Percentiles rank a stretch among this genome's conserved stretches.
phyloP scores from a whole-genome alignment of 1,140 invertebrate species.

The Sycophila sp. region DNA sequence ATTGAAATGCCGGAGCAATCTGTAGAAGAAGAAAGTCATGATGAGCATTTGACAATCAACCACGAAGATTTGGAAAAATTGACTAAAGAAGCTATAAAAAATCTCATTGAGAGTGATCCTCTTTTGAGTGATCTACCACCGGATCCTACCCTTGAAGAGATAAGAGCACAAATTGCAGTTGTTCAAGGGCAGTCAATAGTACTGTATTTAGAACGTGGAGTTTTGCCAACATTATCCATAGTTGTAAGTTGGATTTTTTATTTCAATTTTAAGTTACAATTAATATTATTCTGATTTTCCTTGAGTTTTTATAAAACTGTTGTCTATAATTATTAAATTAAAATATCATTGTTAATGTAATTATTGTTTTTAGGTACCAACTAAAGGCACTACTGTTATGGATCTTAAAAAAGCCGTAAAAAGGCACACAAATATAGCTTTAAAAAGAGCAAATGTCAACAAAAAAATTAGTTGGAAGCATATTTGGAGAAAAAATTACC shows the following conservation, averaged over 20 bases:
- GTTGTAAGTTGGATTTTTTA: conserved; percentile 50
- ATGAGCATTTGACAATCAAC: conserved; percentile 34
- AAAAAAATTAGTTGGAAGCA: conserved; percentile 64
- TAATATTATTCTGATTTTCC: neutral
- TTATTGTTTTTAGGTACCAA: conserved; percentile 51
- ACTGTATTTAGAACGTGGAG: conserved; percentile 56
- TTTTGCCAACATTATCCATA: conserved; percentile 55
- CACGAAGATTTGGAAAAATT: conserved; percentile 59
- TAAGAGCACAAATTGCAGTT: conserved; percentile 60
- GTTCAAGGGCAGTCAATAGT: conserved; percentile 62
- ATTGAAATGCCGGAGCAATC: too few relatives aligned
- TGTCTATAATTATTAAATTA: neutral
- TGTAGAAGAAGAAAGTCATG: neutral
- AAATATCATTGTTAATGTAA: too few relatives aligned
- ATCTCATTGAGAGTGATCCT: conserved; percentile 61
- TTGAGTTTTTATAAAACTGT: neutral
- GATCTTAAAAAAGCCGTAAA: conserved; percentile 62
- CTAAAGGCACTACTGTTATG: conserved; percentile 55
- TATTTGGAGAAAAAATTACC: conserved; percentile 60
- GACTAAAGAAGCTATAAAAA: conserved; percentile 56
- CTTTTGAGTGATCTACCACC: conserved; percentile 53
- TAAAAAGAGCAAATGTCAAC: conserved; percentile 55
- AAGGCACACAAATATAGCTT: conserved; percentile 55
- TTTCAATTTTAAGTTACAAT: neutral
- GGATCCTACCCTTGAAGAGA: conserved; percentile 61